Evolutionary conservation across 1,140 invertebrate genomes (phyloP).

Genomic region (Ericerus pela): DNA sequence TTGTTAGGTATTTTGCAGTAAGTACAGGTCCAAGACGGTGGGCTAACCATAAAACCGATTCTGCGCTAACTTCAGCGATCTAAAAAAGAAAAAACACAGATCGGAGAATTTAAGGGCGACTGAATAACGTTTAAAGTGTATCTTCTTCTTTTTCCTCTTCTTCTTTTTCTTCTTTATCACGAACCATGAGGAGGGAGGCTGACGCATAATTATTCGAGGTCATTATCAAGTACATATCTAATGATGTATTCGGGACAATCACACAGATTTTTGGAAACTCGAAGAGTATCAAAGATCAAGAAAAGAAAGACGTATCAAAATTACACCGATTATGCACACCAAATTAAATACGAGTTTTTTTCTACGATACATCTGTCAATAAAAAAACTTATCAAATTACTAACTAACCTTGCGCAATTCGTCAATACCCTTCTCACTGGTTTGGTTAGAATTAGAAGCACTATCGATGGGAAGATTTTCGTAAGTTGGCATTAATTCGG

Average conservation of each 20-base stretch:
- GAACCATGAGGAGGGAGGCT: too few relatives aligned
- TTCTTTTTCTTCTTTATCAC: too few relatives aligned
- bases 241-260: too few relatives aligned
- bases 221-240: not conserved
- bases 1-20: constrained; percentile 73
- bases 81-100: constrained; percentile 23
- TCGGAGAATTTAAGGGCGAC: too few relatives aligned
- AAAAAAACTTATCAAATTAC: not conserved
- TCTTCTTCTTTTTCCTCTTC: too few relatives aligned
- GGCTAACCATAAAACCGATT: constrained; percentile 81
- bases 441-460: not conserved
- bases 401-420: constrained; percentile 8
- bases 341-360: too few relatives aligned
- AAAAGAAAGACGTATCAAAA: too few relatives aligned
- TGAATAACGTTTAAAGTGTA: too few relatives aligned
- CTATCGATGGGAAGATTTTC: not conserved
- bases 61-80: constrained; percentile 78
- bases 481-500: not conserved
- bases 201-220: too few relatives aligned
- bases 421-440: not conserved
- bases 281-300: too few relatives aligned
- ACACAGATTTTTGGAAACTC: too few relatives aligned
- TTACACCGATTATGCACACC: too few relatives aligned
- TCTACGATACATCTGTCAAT: not conserved
- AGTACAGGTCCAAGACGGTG: constrained; percentile 88